These are phyloP conservation scores for Coreius guichenoti DNA, from an alignment of 2,797 vertebrate genomes.

Conservation along the genomic window DNA sequence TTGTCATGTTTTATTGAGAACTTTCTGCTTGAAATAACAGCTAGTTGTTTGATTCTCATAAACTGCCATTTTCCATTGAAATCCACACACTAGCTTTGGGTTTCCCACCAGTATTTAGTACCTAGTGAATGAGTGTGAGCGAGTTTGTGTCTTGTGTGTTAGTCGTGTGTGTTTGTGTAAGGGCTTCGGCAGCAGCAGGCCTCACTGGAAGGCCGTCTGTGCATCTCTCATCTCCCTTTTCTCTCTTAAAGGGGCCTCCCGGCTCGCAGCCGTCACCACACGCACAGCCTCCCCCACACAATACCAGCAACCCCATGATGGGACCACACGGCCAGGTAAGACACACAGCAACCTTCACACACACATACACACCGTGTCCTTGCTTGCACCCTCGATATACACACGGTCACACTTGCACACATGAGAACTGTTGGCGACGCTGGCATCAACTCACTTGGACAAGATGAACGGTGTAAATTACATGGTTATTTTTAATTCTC, in stretches of 20 bases:
- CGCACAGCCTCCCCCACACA: constrained; percentile 82
- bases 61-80: constrained; percentile 16
- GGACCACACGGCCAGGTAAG: constrained; percentile 88
- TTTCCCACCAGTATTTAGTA: not conserved
- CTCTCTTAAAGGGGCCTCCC: constrained; percentile 83
- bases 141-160: constrained; percentile 25
- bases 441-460: not conserved
- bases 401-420: not conserved
- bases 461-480: constrained; percentile 11
- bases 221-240: constrained; percentile 78
- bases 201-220: constrained; percentile 48
- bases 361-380: not conserved
- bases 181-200: constrained; percentile 55
- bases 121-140: not conserved
- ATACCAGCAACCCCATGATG: constrained; percentile 86
- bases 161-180: constrained; percentile 28
- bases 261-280: constrained; percentile 82
- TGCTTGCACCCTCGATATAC: constrained; percentile 12
- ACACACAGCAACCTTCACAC: constrained; percentile 54
- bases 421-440: constrained; percentile 3
- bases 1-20: not conserved
- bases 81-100: not conserved
- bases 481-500: constrained; percentile 31
- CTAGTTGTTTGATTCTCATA: not conserved
- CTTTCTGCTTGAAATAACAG: not conserved